These are phyloP conservation scores for Xylota segnis DNA, from an alignment of 2,888 invertebrate species.

Conservation along the genomic window DNA sequence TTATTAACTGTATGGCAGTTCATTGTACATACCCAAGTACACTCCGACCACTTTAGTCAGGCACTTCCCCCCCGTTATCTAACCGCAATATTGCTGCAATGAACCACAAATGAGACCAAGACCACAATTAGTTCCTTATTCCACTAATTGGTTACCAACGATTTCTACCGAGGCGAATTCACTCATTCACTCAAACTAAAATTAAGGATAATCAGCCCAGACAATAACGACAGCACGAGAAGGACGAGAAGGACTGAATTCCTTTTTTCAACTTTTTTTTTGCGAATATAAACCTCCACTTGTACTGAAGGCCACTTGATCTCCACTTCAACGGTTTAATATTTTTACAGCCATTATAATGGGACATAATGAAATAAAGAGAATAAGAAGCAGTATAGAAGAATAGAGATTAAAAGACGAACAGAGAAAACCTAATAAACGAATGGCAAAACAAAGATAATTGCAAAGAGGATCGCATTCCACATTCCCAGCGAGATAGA, in stretches of 20 bases:
- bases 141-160: conserved; percentile 44
- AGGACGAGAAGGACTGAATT: not conserved
- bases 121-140: conserved; percentile 46
- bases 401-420: conserved; percentile 21
- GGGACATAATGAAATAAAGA: conserved; percentile 41
- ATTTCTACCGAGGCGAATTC: conserved; percentile 23
- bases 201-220: conserved; percentile 21
- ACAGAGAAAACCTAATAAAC: conserved; percentile 60
- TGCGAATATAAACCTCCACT: conserved; percentile 17
- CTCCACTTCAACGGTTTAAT: conserved; percentile 47
- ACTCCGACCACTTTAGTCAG: not conserved
- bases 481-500: conserved; percentile 3
- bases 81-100: conserved; percentile 36
- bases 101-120: conserved; percentile 43
- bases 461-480: conserved; percentile 57
- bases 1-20: too few relatives aligned
- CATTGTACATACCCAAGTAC: not conserved
- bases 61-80: not conserved
- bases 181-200: conserved; percentile 25
- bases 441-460: conserved; percentile 64
- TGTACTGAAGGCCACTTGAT: conserved; percentile 42
- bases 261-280: conserved; percentile 1
- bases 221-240: conserved; percentile 1
- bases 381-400: not conserved
- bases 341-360: conserved; percentile 46